Evolutionary conservation across 2,113 vertebrate genomes (phyloP), one percentile per base, ranked within the genome.

Genomic region (Eptatretus burgeri): DNA sequence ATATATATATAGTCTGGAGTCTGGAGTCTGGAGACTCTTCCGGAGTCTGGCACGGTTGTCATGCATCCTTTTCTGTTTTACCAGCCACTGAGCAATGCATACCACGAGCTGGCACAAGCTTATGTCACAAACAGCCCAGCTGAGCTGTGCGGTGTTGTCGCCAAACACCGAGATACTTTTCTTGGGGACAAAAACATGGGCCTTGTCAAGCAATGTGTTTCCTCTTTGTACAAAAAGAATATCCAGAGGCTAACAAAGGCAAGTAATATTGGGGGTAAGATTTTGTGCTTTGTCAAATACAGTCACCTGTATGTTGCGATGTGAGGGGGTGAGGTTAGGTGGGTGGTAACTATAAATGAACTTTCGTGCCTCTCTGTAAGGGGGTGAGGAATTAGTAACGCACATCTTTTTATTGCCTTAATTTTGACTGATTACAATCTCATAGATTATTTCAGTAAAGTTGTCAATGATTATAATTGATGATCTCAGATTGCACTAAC

Each of bases 161-260:
- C 74, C 74, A 95, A 87, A 76, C 89, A 95, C 78, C 81, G 78
- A 7, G 91, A 96, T 72, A 80, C 79, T 0, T 94, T 93, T 68
- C 78, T 81, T 65, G 77, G 85, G 12, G 91, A 98, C 74, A 95
- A 78, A 78, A 98, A 98, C 71, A 89, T 84, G 67, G 91, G 91
- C 20, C 77, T 98, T 75, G 89, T 94, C 71, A 95, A 95, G 68
- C 91, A 98, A 68, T 95, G 89, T 73, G 74, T 95, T 72, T 93
- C 89, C 14, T 96, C 91, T 51, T 81, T 96, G 20, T 98, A 96
- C 74, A 98, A 98, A 78, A 98, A 98, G 78, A 98, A 98, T 72
- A 98, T 98, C 69, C 91, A 98, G 74, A 81, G 89, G 78, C 75
- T 98, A 73, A 98, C 91, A 65, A 98, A 98, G 85, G 91, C 95